Conservation (phyloP, 92 coral and sea anemone species). For the Meandrina meandrites region DNA sequence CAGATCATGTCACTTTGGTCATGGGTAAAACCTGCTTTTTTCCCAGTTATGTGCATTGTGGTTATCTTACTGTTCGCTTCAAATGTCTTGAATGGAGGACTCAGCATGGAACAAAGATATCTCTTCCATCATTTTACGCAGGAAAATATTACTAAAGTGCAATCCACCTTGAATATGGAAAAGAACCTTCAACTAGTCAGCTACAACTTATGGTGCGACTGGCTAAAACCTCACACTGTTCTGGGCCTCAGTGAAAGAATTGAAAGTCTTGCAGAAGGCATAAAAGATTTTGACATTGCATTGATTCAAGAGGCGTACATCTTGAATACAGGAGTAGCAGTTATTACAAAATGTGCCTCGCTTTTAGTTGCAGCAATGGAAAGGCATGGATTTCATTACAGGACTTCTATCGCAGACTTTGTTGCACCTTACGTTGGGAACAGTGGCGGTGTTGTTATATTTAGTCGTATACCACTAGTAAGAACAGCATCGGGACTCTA, state of each 20-base stretch:
- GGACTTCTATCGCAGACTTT: slow-evolving; percentile 50
- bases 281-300: slow-evolving; percentile 62
- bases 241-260: slow-evolving; percentile 54
- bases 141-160: not conserved
- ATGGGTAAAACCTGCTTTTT: not conserved
- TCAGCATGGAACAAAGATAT: not conserved
- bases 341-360: slow-evolving; percentile 62
- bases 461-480: slow-evolving; percentile 67
- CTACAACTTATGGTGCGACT: slow-evolving; percentile 73
- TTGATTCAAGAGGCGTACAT: slow-evolving; percentile 78
- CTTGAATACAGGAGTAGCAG: slow-evolving; percentile 58
- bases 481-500: slow-evolving; percentile 44
- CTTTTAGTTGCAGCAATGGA: slow-evolving; percentile 58
- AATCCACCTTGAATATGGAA: not conserved
- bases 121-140: not conserved
- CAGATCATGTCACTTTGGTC: not conserved
- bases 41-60: not conserved
- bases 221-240: slow-evolving; percentile 17
- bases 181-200: slow-evolving; percentile 56
- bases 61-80: not conserved
- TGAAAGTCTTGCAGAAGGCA: slow-evolving; percentile 63
- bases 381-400: slow-evolving; percentile 64
- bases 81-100: not conserved
- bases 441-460: slow-evolving; percentile 68
- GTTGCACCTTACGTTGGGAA: slow-evolving; percentile 67